Percentiles rank a stretch among this genome's conserved stretches.
These are phyloP conservation scores for Pseudocheirus occidentalis DNA, from an alignment of 2,797 vertebrate species.

Conservation along the genomic window DNA sequence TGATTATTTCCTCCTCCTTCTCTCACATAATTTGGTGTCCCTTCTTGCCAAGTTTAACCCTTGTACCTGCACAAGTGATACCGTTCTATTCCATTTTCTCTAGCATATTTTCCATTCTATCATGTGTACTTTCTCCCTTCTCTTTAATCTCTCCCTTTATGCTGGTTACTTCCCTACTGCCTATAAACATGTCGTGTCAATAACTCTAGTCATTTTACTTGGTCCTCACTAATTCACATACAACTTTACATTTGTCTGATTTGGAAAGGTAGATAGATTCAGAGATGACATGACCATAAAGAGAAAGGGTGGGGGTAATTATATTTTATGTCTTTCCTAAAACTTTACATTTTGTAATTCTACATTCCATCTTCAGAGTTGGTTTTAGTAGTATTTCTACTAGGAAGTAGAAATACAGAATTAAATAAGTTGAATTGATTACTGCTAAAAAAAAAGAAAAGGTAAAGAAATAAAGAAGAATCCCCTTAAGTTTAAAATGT, in stretches of 20 bases:
- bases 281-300: background rate
- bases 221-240: background rate
- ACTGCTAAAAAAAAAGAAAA: background rate
- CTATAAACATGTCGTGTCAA: background rate
- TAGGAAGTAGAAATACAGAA: background rate
- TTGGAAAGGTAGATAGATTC: background rate
- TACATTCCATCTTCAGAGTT: background rate
- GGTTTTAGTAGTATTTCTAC: background rate
- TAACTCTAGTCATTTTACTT: background rate
- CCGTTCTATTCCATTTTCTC: background rate
- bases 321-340: background rate
- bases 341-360: background rate
- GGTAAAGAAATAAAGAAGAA: background rate
- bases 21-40: background rate
- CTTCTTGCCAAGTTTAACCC: background rate
- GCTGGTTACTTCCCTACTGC: background rate
- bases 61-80: background rate
- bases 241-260: background rate
- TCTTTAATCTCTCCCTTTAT: background rate
- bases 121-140: background rate
- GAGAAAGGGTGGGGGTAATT: background rate
- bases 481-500: background rate
- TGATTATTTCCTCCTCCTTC: background rate
- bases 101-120: background rate
- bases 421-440: background rate